Evolutionary conservation across 2,113 vertebrate species (phyloP), one percentile per base, ranked within the genome.

Genomic region (Eclectus roratus): DNA sequence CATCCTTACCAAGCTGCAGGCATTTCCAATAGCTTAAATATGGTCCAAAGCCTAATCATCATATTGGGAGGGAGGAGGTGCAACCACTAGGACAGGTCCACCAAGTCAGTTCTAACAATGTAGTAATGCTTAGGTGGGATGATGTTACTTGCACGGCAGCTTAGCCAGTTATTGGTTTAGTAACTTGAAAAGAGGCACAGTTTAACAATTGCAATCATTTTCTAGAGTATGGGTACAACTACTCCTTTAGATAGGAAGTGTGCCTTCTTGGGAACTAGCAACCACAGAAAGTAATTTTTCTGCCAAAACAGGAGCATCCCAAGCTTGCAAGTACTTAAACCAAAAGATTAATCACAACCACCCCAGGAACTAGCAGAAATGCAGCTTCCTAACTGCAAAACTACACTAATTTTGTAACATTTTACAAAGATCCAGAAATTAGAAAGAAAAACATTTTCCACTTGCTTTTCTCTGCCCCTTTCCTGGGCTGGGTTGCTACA

Each of bases 11-110:
- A 61, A 39, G 46, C n/a, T 53, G 10, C 4, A 58, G 24, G 12
- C 24, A 82, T 35, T 73, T 50, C 33, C 33, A 46, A 21, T 9
- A 47, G 25, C 33, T 6, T 16, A 23, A 47, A 47, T 29, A 61
- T 14, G 10, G 24, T 24, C 33, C 33, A 72, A 82, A 87, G 13
- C 50, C 39, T 60, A 60, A 35, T 43, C 21, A 43, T 15, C 25
- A 16, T 20, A 55, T 0, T 4, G 17, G 21, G 61, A 15, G 6
- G 5, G 28, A 8, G 17, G 4, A 5, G 6, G 7, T 8, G 56
- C 13, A 35, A 58, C 56, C 23, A 56, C 41, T 6, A 77, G 20
- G 50, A 37, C 11, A 39, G 61, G 74, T 44, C 11, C 19, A 68
- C 44, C 24, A 56, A 69, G 10, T 28, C 43, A 58, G 20, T 56